Evolutionary conservation across 2,113 vertebrate species (phyloP), one percentile per base, ranked within the genome.

Genomic region (Saguinus midas): DNA sequence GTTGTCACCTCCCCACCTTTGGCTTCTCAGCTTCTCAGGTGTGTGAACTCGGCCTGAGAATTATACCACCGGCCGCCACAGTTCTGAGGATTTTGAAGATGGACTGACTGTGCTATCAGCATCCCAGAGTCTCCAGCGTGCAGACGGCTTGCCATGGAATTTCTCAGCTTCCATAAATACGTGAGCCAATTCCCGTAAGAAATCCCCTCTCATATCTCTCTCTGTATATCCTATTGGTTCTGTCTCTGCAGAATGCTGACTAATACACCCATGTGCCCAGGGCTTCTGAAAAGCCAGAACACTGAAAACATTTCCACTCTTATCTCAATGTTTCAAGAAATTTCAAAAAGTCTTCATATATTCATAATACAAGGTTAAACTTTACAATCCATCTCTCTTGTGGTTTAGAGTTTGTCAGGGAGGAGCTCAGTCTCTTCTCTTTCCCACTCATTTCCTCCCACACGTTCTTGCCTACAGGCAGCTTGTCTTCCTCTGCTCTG

Each of bases 321-420:
- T 91, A 40, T 72, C 40, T 85, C 20, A 37, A 16, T 35, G 18
- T 64, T 23, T 68, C 85, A 88, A 85, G 91, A 79, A 90, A 81
- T 91, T 32, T 57, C 29, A 85, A 57, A 35, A 25, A 87, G 12
- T 58, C 64, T 85, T 80, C 21, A 16, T 55, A n/a, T 52, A 80
- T 72, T 80, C 57, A 90, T 45, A 87, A n/a, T 35, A 35, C 17
- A 83, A 78, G 58, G 21, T 48, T 93, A 70, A 94, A 57, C 70
- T 76, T 75, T 18, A 73, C 4, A 83, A 10, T 55, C n/a, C 45
- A 35, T 52, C 48, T 94, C 52, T 92, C 0, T 79, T 8, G 9
- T 14, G 72, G 8, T 29, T 76, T 61, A 76, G 5, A 76, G 17
- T 88, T 82, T 58, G 61, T 23, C 20, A 66, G 32, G 40, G 11